Evolutionary conservation across 2,888 invertebrate genomes (phyloP).

Genomic region (Apamea sordens): DNA sequence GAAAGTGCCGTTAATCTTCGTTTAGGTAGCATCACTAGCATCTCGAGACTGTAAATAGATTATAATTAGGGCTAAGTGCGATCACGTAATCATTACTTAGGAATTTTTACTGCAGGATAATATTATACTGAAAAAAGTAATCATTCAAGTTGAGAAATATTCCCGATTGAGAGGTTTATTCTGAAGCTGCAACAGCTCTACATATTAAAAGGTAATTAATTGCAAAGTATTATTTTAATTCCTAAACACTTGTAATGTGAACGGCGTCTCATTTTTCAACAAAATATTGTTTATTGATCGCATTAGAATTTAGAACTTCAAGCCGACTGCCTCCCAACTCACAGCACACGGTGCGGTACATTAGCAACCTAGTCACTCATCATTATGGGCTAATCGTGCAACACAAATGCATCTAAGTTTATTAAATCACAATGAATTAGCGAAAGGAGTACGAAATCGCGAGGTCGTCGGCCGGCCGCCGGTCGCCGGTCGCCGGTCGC

Average conservation of each 20-base stretch:
- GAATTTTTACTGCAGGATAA: background rate
- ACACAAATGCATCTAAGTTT: slow-evolving; percentile 49
- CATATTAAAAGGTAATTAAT: background rate
- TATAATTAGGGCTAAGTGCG: slow-evolving; percentile 31
- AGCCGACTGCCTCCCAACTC: background rate
- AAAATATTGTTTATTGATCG: slow-evolving; percentile 11
- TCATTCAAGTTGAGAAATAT: slow-evolving; percentile 30
- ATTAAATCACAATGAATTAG: slow-evolving; percentile 60
- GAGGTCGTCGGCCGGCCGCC: slow-evolving; percentile 61
- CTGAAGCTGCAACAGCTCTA: slow-evolving; percentile 4
- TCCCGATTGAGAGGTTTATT: slow-evolving; percentile 1
- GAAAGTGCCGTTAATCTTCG: slow-evolving; percentile 34
- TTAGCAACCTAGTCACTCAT: slow-evolving; percentile 20
- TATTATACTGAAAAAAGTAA: slow-evolving; percentile 8
- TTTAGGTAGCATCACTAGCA: slow-evolving; percentile 15
- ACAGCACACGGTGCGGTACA: background rate
- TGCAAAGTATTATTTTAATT: slow-evolving; percentile 10
- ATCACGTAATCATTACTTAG: slow-evolving; percentile 14
- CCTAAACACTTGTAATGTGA: slow-evolving; percentile 3
- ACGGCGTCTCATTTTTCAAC: slow-evolving; percentile 2
- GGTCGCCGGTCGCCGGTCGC: slow-evolving; percentile 23
- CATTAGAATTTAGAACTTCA: slow-evolving; percentile 7
- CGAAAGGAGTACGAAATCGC: slow-evolving; percentile 60
- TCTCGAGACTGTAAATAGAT: slow-evolving; percentile 25
- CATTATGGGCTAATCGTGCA: slow-evolving; percentile 24